These are phyloP conservation scores for Gobio gobio DNA, from an alignment of 2,113 vertebrate genomes.

Conservation along the genomic window DNA sequence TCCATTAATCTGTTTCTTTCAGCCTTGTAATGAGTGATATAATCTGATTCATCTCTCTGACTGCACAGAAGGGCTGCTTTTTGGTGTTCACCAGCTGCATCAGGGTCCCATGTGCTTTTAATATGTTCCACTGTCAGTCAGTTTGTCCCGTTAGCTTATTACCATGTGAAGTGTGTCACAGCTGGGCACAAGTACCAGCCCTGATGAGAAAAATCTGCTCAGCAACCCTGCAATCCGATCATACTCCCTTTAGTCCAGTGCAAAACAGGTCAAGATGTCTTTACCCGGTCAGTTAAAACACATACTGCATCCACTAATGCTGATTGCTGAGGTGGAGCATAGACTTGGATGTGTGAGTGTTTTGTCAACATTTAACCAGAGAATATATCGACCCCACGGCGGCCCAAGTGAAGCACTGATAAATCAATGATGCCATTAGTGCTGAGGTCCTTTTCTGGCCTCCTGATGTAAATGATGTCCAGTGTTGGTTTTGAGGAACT, in stretches of 20 bases:
- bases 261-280: background rate
- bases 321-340: constrained; percentile 34
- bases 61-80: background rate
- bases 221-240: background rate
- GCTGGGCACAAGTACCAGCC: constrained; percentile 36
- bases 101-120: background rate
- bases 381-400: constrained; percentile 12
- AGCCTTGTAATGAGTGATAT: constrained; percentile 1
- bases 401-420: constrained; percentile 14
- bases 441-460: background rate
- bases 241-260: background rate
- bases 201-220: constrained; percentile 39
- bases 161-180: constrained; percentile 36
- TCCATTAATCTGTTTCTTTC: constrained; percentile 8
- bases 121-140: constrained; percentile 7
- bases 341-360: constrained; percentile 15
- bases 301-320: constrained; percentile 83
- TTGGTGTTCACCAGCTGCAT: background rate
- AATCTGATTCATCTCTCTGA: constrained; percentile 17
- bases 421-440: constrained; percentile 36
- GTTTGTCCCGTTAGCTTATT: constrained; percentile 12
- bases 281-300: constrained; percentile 83
- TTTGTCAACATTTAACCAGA: constrained; percentile 4
- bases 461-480: constrained; percentile 32
- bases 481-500: constrained; percentile 12